Conservation (phyloP, 2,888 invertebrate species). For the Tethea ocularis region DNA sequence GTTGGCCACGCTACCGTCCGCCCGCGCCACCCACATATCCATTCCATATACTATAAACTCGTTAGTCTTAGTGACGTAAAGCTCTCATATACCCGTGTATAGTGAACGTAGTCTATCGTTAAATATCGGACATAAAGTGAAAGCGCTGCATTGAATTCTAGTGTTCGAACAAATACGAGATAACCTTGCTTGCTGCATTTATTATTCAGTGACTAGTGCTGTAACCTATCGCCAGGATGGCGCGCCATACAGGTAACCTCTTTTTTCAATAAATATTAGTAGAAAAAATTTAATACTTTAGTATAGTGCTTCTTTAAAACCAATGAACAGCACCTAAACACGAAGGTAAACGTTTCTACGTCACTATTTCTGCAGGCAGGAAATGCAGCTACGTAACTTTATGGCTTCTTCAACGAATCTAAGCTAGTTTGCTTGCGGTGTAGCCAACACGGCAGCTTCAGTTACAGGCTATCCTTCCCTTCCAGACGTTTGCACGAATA, state of each 20-base stretch:
- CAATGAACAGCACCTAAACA: background rate
- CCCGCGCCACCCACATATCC: conserved; percentile 44
- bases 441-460: background rate
- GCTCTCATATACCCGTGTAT: conserved; percentile 49
- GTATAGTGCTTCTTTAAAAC: too few species aligned
- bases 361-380: background rate
- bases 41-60: conserved; percentile 66
- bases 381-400: conserved; percentile 1
- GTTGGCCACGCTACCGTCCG: conserved; percentile 28
- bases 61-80: conserved; percentile 74
- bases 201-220: conserved; percentile 80
- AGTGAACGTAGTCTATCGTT: conserved; percentile 40
- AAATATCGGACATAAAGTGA: conserved; percentile 41
- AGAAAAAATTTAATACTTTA: too few species aligned
- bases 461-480: too few species aligned
- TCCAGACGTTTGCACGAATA: background rate
- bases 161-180: conserved; percentile 49
- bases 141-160: conserved; percentile 44
- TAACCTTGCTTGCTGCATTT: conserved; percentile 76
- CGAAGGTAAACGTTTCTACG: background rate
- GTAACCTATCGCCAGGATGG: conserved; percentile 74
- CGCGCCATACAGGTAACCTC: conserved; percentile 70
- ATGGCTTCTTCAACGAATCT: background rate
- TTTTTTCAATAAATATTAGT: conserved; percentile 32
- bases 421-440: too few species aligned